These are phyloP conservation scores for Drosophila borealis DNA, from an alignment of 2,888 invertebrate genomes.

Conservation along the genomic window DNA sequence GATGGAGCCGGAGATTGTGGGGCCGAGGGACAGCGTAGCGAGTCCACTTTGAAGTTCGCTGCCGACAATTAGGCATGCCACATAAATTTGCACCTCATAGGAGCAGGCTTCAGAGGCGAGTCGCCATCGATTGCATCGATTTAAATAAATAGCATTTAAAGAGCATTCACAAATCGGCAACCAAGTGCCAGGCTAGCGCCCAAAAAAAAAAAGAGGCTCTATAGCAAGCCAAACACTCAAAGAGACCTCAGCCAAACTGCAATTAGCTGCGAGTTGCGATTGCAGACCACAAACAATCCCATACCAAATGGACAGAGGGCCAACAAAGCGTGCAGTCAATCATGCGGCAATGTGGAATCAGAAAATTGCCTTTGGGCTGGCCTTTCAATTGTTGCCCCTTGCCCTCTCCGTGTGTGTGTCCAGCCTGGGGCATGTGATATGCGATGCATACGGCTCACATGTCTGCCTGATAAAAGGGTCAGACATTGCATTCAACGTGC, in stretches of 20 bases:
- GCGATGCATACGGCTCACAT: constrained; percentile 24
- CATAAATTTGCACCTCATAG: constrained; percentile 82
- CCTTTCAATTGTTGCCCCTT: constrained; percentile 24
- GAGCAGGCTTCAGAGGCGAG: constrained; percentile 29
- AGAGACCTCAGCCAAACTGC: constrained; percentile 20
- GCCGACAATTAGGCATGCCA: constrained; percentile 82
- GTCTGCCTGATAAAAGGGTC: constrained; percentile 58
- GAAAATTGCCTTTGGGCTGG: constrained; percentile 32
- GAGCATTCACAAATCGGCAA: constrained; percentile 19
- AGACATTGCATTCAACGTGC: constrained; percentile 33
- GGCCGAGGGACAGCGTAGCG: constrained; percentile 25
- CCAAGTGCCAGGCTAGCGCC: constrained; percentile 17
- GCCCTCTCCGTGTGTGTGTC: constrained; percentile 22
- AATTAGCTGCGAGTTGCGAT: constrained; percentile 56
- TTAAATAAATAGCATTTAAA: constrained; percentile 82
- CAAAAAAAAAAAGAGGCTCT: constrained; percentile 24
- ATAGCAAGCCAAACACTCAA: constrained; percentile 21
- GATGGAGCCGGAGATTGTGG: constrained; percentile 41
- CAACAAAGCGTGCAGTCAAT: constrained; percentile 53
- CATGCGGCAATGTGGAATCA: constrained; percentile 41
- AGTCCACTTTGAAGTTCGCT: constrained; percentile 58
- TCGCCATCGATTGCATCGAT: constrained; percentile 72
- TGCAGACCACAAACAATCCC: constrained; percentile 2
- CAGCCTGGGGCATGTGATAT: constrained; percentile 42
- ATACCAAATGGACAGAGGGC: background rate